These are phyloP conservation scores for Spongilla lacustris DNA, from an alignment of 37 sponge, comb jelly and placozoan genomes.

Conservation along the genomic window DNA sequence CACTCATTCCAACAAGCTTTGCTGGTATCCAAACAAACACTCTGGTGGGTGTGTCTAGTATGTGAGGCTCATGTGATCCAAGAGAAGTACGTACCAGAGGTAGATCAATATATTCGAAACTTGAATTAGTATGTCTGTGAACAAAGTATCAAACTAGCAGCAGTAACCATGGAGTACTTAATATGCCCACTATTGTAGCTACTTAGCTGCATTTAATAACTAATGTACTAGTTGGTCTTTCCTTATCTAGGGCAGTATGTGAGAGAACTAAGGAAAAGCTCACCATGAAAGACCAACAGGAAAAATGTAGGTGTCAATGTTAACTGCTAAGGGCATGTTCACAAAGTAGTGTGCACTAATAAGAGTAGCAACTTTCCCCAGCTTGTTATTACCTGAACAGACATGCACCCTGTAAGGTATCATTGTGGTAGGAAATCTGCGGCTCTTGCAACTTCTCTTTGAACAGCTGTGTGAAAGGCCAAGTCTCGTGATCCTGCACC, in stretches of 20 bases:
- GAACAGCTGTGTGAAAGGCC: background rate
- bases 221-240: no score
- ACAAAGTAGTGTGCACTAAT: background rate
- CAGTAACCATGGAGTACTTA: no score
- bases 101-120: background rate
- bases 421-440: background rate
- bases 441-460: background rate
- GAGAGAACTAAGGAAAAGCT: no score
- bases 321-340: no score
- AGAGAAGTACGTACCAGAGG: constrained; percentile 3
- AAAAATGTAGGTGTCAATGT: no score
- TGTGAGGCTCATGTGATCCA: background rate
- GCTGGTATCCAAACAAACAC: constrained; percentile 54
- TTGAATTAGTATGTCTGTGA: background rate
- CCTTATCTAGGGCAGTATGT: no score
- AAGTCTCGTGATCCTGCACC: background rate
- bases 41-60: constrained; percentile 54
- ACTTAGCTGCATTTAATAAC: no score
- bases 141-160: background rate
- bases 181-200: no score
- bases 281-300: no score
- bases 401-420: constrained; percentile 1
- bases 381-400: background rate
- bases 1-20: background rate
- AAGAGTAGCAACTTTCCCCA: background rate